Evolutionary conservation across 2,113 vertebrate genomes (phyloP), one percentile per base, ranked within the genome.

Genomic region (Junco hyemalis): DNA sequence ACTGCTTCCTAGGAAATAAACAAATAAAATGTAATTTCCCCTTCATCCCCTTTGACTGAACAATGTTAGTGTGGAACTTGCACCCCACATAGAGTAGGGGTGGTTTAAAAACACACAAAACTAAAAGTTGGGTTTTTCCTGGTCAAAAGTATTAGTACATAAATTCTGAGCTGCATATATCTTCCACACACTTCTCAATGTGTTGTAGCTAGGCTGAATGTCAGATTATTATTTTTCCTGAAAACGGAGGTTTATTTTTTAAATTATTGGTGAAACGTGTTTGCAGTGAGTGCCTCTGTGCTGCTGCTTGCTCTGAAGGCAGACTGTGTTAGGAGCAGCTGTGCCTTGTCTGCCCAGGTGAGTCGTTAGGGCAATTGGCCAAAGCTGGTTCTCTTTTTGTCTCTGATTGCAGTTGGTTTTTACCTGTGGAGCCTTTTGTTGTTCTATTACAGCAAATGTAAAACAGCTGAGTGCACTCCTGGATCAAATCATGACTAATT

Each of bases 241-340:
- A 28, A 64, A 87, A 64, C 3, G 11, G 14, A 23, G 11, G 7
- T 45, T 54, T 68, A 3, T 29, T 76, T 78, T 36, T 81, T 9
- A 4, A 33, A 4, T 28, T 60, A 8, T 16, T 48, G 36, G 17
- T 59, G 29, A 22, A 56, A 47, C 0, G 0, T 5, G 3, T 7
- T 50, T 45, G 38, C 38, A 44, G 45, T 63, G 35, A 29, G 15
- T 35, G 13, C 33, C 15, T 54, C 4, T 50, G 3, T 29, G 1
- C 10, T 21, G 38, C 20, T 71, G 44, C 31, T 66, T 21, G 8
- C 17, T 35, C 26, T 36, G 36, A 36, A 36, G 36, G 36, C 36
- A 36, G 36, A 36, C 36, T 47, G 1, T 70, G 74, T 15, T 53
- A 14, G 44, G 50, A 47, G 12, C 77, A 91, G 88, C 25, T 86